These are phyloP conservation scores for Perodicticus potto DNA, from an alignment of 2,797 vertebrate genomes.

Conservation along the genomic window DNA sequence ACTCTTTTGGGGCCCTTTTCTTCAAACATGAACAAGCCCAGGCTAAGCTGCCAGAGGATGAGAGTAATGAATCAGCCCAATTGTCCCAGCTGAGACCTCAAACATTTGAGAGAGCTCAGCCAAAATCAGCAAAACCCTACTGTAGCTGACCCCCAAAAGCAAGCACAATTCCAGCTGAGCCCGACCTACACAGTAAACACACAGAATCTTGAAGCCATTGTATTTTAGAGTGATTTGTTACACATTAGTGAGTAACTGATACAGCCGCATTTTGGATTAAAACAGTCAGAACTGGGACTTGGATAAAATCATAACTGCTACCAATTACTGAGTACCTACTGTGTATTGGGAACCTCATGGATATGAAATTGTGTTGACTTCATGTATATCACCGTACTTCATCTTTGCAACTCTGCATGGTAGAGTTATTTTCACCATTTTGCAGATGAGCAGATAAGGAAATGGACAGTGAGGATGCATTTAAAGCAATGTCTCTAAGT, in stretches of 20 bases:
- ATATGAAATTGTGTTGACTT: background rate
- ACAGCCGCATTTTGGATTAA: background rate
- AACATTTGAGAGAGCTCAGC: background rate
- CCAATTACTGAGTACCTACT: background rate
- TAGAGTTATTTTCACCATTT: background rate
- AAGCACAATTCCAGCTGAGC: background rate
- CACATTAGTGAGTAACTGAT: background rate
- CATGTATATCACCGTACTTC: background rate
- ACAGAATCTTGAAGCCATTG: background rate
- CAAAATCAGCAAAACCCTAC: slow-evolving; percentile 6
- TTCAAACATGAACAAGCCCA: background rate
- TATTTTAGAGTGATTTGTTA: slow-evolving; percentile 37
- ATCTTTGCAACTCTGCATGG: background rate
- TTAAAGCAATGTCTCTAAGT: background rate
- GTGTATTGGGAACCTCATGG: background rate
- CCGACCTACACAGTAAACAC: background rate
- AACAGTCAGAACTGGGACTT: background rate
- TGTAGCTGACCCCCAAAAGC: background rate
- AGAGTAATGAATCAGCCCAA: background rate
- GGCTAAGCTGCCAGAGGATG: background rate
- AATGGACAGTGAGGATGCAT: background rate
- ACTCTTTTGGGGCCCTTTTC: background rate
- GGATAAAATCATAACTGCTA: background rate
- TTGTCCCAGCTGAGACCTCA: background rate
- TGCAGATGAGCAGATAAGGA: background rate